phyloP scores from a whole-genome alignment of 1,140 invertebrate genomes.

The Drosophila repleta region DNA sequence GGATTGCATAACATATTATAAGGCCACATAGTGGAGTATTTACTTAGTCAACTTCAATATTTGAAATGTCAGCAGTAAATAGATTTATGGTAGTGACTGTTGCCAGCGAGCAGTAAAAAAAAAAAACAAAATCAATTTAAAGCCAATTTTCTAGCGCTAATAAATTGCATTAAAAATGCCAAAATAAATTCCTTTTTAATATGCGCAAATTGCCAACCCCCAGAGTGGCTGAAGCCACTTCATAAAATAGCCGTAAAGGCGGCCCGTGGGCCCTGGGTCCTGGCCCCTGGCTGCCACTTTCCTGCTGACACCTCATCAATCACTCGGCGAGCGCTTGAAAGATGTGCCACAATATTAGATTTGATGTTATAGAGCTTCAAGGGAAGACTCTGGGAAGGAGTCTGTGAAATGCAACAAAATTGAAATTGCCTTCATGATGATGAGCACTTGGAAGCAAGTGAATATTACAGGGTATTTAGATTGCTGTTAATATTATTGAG shows the following conservation, averaged over 20 bases:
- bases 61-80: slow-evolving; percentile 51
- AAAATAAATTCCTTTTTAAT: slow-evolving; percentile 59
- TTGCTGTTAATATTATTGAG: not conserved
- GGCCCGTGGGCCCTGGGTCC: not conserved
- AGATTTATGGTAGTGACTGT: slow-evolving; percentile 33
- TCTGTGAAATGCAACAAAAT: slow-evolving; percentile 10
- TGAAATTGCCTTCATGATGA: slow-evolving; percentile 12
- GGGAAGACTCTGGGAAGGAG: not conserved
- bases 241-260: not conserved
- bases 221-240: slow-evolving; percentile 3
- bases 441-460: not conserved
- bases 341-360: slow-evolving; percentile 16
- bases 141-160: slow-evolving; percentile 72
- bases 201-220: slow-evolving; percentile 28
- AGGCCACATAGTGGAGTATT: slow-evolving; percentile 17
- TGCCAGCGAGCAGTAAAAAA: not conserved
- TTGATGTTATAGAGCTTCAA: slow-evolving; percentile 4
- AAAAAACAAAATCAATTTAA: slow-evolving; percentile 78
- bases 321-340: not conserved
- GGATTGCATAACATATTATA: slow-evolving; percentile 26
- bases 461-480: not conserved
- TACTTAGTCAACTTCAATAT: slow-evolving; percentile 6
- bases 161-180: slow-evolving; percentile 78
- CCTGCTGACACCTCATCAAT: slow-evolving; percentile 18
- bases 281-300: slow-evolving; percentile 1